These are phyloP conservation scores for Nycticebus coucang DNA, from an alignment of 2,113 vertebrate species.

Conservation along the genomic window DNA sequence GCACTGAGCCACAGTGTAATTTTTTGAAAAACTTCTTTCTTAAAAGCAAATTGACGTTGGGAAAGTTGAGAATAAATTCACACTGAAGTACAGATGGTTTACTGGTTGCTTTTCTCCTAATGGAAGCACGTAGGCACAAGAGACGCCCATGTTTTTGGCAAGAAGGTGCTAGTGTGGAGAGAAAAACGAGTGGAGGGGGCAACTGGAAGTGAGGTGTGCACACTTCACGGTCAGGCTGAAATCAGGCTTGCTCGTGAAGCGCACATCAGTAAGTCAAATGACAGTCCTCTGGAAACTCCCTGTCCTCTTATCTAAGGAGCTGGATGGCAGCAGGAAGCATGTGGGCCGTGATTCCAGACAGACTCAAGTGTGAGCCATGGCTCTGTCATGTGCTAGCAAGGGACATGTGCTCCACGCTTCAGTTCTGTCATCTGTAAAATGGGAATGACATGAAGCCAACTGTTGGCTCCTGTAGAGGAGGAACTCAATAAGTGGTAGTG, in stretches of 20 bases:
- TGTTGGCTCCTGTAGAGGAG: accelerated
- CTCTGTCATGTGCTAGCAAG: not conserved
- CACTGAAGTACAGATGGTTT: not conserved
- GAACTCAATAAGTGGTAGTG: not conserved
- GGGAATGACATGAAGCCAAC: accelerated
- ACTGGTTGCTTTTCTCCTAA: not conserved
- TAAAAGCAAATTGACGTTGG: not conserved
- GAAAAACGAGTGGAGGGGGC: not conserved
- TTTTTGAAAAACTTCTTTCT: not conserved
- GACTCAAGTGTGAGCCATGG: not conserved
- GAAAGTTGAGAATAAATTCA: not conserved
- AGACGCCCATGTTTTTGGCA: not conserved
- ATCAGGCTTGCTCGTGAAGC: not conserved
- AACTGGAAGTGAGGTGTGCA: not conserved
- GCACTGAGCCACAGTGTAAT: not conserved
- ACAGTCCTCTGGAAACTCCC: not conserved
- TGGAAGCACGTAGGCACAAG: not conserved
- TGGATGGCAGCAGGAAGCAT: not conserved
- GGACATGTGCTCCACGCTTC: not conserved
- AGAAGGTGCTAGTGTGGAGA: not conserved
- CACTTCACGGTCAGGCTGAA: not conserved
- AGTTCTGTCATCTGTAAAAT: not conserved
- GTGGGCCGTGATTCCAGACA: not conserved
- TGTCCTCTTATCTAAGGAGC: not conserved
- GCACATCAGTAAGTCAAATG: not conserved